Evolutionary conservation across 2,113 vertebrate species (phyloP).

Genomic region (Reinhardtius hippoglossoides): DNA sequence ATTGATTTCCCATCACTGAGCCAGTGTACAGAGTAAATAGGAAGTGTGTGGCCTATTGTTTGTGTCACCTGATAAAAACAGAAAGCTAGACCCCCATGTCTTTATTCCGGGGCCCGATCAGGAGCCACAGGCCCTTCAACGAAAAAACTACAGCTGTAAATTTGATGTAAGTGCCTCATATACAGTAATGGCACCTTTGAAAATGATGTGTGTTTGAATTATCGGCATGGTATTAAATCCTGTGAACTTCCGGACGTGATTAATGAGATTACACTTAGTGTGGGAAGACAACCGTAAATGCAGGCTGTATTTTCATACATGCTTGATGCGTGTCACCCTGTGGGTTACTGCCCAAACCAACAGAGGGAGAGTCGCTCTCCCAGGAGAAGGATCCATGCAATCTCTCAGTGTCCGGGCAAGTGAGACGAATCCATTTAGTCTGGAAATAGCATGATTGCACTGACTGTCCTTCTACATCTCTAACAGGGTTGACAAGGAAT

Average conservation of each 20-base stretch:
- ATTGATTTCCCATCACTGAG: slow-evolving; percentile 78
- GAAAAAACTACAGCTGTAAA: slow-evolving; percentile 33
- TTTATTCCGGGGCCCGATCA: slow-evolving; percentile 52
- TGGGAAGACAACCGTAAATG: slow-evolving; percentile 52
- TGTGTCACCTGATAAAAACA: slow-evolving; percentile 64
- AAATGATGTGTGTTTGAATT: slow-evolving; percentile 55
- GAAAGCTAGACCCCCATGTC: slow-evolving; percentile 53
- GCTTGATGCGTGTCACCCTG: slow-evolving; percentile 41
- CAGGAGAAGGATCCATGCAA: slow-evolving; percentile 12
- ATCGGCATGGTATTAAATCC: slow-evolving; percentile 57
- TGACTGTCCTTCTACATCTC: slow-evolving; percentile 18
- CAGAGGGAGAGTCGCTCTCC: slow-evolving; percentile 35
- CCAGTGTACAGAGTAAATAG: slow-evolving; percentile 74
- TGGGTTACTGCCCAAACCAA: slow-evolving; percentile 40
- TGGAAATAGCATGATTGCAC: slow-evolving; percentile 26
- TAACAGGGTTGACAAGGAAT: slow-evolving; percentile 28
- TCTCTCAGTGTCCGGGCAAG: slow-evolving; percentile 30
- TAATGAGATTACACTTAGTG: slow-evolving; percentile 61
- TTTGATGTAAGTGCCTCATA: slow-evolving; percentile 31
- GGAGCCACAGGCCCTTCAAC: slow-evolving; percentile 18
- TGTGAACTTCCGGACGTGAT: slow-evolving; percentile 49
- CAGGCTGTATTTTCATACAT: slow-evolving; percentile 57
- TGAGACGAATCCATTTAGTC: slow-evolving; percentile 55
- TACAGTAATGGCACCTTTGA: slow-evolving; percentile 36
- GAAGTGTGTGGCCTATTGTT: slow-evolving; percentile 74